Evolutionary conservation across 1,140 invertebrate species (phyloP), one percentile per base, ranked within the genome.

Genomic region (Drosophila albomicans): DNA sequence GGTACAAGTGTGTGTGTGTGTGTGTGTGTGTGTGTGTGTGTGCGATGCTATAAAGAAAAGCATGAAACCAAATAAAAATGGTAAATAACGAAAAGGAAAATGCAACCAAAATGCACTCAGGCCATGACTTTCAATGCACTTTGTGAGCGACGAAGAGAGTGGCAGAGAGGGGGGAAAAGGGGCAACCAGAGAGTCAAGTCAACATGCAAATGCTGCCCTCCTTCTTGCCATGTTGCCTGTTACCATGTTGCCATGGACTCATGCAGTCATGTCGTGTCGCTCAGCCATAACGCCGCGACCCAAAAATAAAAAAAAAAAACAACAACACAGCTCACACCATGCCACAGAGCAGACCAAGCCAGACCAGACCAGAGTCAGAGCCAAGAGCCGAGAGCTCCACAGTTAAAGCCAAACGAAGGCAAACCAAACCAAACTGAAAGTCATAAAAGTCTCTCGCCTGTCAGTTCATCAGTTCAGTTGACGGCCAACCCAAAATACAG

Each of bases 361-460:
- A 41, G 38, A n/a, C 38, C 38, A 43, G 41, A 43, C 41, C 41
- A 43, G n/a, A 43, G 11, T n/a, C 41, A 13, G n/a, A 43, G 41
- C n/a, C 41, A 8, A 7, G 20, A 25, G 20, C 20, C 3, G 0
- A 10, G 35, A 38, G 35, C 7, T 2, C 35, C 35, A 10, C 35
- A 38, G 35, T 38, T 38, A n/a, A 32, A 15, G 15, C 52, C n/a
- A 15, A 56, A n/a, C 16, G 41, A 25, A 20, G 30, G 35, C 35
- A 38, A 10, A 54, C 16, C 41, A 49, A 59, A 41, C 6, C 25
- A 28, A 56, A 64, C 41, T 51, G 45, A 48, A 68, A 71, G 64
- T 73, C 82, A 86, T 86, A 86, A 86, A 86, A 79, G 84, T 86
- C 76, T 86, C 79, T 88, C 75, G 82, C 75, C 82, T 77, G 69